These are phyloP conservation scores for Omphaloscelis lunosa DNA, from an alignment of 2,888 invertebrate species.

Conservation along the genomic window DNA sequence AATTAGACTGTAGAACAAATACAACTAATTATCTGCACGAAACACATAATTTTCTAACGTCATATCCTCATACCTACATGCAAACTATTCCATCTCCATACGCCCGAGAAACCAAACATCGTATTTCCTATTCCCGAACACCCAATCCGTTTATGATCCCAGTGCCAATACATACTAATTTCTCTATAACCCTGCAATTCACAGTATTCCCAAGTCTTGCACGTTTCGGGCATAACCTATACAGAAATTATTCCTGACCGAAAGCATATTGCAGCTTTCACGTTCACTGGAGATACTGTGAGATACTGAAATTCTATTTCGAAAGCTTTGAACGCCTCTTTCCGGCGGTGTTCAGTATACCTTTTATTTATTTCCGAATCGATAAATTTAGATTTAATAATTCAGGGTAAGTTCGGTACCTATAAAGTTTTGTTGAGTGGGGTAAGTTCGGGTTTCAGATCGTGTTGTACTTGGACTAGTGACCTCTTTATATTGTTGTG, in stretches of 20 bases:
- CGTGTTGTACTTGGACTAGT: constrained; percentile 20
- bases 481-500: constrained; percentile 25
- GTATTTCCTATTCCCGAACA: constrained; percentile 29
- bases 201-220: constrained; percentile 29
- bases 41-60: background rate
- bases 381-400: constrained; percentile 67
- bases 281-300: constrained; percentile 28
- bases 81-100: background rate
- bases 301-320: constrained; percentile 65
- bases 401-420: constrained; percentile 46
- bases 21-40: background rate
- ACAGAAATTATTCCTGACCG: constrained; percentile 48
- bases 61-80: background rate
- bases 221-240: constrained; percentile 39
- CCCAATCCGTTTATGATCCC: constrained; percentile 28
- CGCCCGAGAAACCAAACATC: constrained; percentile 11
- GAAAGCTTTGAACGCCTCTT: constrained; percentile 58
- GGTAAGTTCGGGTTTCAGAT: constrained; percentile 25
- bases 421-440: constrained; percentile 38
- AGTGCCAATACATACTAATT: constrained; percentile 48
- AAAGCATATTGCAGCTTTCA: constrained; percentile 50
- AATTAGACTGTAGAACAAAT: background rate
- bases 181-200: constrained; percentile 25
- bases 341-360: constrained; percentile 52
- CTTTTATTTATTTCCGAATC: constrained; percentile 68